Evolutionary conservation across 2,888 invertebrate genomes (phyloP).

Genomic region (Phorcus lineatus): DNA sequence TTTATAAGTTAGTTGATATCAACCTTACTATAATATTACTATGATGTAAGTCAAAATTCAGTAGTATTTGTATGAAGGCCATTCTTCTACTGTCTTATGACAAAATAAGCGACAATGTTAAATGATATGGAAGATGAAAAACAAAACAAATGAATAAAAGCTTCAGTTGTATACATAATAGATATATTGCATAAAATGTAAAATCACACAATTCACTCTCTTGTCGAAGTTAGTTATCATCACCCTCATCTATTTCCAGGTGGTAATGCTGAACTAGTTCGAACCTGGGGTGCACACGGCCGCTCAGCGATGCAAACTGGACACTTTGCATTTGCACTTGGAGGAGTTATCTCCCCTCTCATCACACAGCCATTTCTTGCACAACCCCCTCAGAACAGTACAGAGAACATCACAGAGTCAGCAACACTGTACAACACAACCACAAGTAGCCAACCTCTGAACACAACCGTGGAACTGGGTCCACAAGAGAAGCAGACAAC

Average conservation of each 20-base stretch:
- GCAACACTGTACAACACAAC: not conserved
- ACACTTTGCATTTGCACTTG: slow-evolving; percentile 76
- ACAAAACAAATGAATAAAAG: no score
- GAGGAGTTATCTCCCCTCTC: slow-evolving; percentile 76
- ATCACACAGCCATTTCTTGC: slow-evolving; percentile 75
- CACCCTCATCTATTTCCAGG: slow-evolving; percentile 43
- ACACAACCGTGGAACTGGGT: not conserved
- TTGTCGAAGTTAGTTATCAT: no score
- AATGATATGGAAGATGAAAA: no score
- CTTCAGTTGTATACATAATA: no score
- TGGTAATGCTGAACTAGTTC: slow-evolving; percentile 73
- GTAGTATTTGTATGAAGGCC: no score
- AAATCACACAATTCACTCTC: no score
- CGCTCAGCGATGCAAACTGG: slow-evolving; percentile 76
- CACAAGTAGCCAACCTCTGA: not conserved
- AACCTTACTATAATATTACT: no score
- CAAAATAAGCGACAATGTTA: not conserved
- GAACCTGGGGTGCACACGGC: slow-evolving; percentile 70
- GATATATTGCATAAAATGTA: no score
- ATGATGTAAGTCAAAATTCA: no score
- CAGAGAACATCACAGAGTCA: not conserved
- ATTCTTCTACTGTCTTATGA: no score
- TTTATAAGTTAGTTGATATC: not conserved
- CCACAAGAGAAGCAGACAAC: slow-evolving; percentile 30
- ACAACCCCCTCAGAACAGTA: not conserved